Conservation (phyloP, 2,888 invertebrate genomes). For the Amblyteles armatorius region DNA sequence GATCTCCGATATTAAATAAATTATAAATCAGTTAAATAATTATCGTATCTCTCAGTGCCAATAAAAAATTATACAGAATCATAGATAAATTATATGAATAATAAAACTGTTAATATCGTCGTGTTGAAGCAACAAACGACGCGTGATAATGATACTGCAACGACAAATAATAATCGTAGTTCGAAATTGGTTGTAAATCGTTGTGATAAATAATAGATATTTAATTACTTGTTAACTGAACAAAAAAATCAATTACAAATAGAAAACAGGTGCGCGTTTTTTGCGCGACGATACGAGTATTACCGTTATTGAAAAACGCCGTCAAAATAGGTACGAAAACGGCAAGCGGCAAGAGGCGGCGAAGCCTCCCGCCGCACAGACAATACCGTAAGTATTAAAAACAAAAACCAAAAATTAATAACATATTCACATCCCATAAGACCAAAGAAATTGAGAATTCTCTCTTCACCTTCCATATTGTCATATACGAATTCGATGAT, state of each 20-base stretch:
- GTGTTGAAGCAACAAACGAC: conserved; percentile 41
- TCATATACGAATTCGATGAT: background rate
- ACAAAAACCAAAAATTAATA: background rate
- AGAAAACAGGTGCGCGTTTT: conserved; percentile 43
- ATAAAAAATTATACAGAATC: conserved; percentile 28
- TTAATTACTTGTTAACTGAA: background rate
- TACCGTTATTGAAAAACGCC: conserved; percentile 44
- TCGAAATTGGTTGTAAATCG: conserved; percentile 60
- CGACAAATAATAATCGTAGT: conserved; percentile 64
- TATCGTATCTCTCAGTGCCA: conserved; percentile 56
- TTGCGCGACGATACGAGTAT: background rate
- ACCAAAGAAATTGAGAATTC: background rate
- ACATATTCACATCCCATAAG: background rate
- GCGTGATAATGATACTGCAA: conserved; percentile 63
- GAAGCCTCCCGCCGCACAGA: conserved; percentile 82
- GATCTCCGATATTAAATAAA: conserved; percentile 31
- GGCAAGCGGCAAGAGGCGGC: conserved; percentile 82
- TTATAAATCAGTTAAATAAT: conserved; percentile 38
- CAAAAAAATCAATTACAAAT: background rate
- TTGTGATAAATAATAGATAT: conserved; percentile 56
- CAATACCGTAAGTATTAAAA: conserved; percentile 79
- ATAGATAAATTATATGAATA: conserved; percentile 21
- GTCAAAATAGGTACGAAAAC: conserved; percentile 82
- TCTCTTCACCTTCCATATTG: background rate
- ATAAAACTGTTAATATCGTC: conserved; percentile 5